Evolutionary conservation across 2,797 vertebrate genomes (phyloP), one percentile per base, ranked within the genome.

Genomic region (Poecile montanus): DNA sequence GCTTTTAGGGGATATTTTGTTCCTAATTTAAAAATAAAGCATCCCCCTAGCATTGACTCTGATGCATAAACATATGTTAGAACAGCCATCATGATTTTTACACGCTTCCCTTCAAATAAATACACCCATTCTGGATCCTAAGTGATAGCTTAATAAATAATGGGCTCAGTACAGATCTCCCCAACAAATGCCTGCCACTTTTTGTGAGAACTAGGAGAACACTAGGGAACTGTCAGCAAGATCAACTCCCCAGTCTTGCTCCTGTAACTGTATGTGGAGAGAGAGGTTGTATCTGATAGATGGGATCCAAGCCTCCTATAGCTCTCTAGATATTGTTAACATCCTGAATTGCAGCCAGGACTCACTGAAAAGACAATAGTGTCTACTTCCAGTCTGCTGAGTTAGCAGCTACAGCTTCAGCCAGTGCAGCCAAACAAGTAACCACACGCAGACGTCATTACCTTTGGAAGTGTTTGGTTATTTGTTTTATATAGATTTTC

Each of bases 361-460:
- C 0, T 12, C 74, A 45, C 78, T 42, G 81, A 80, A 92, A 89
- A 94, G 90, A 91, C 84, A 89, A 77, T 94, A 44, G 91, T 65
- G 87, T 89, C 91, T 96, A 77, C 93, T 91, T 86, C 57, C 57
- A 91, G 86, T 88, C 90, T 95, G 94, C 95, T 96, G 94, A 95
- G 81, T 79, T 82, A 95, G 93, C 94, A 96, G 74, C 88, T 77
- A 40, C 60, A 57, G 50, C 95, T 94, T 85, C 87, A 93, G 86
- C 89, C 70, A 36, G 1, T 58, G 75, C 86, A 89, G 75, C 72
- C 70, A 72, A 95, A 91, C 93, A 92, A 93, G 91, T 80, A 85
- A 89, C 77, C 84, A 48, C 92, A 85, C 0, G 7, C 65, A 85
- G 91, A 83, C 4, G 0, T 68, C 9, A 7, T 38, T 88, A 65